Conservation (phyloP, 2,113 vertebrate genomes). For the Thermophis baileyi region DNA sequence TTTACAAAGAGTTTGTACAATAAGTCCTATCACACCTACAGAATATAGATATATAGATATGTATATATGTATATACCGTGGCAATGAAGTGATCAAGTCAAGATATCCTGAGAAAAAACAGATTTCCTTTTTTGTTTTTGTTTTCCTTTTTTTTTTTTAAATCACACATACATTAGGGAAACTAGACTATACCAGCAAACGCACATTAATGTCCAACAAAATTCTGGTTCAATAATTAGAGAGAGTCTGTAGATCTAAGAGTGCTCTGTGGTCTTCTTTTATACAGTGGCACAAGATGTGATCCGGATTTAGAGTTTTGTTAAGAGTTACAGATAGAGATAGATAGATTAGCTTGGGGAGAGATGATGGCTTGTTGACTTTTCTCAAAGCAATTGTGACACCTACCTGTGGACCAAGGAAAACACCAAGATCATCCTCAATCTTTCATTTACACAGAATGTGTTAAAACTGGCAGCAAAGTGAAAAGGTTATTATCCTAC, state of each 20-base stretch:
- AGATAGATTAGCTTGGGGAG: conserved; percentile 75
- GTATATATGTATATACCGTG: conserved; percentile 73
- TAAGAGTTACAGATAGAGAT: conserved; percentile 48
- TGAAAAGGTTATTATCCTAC: conserved; percentile 17
- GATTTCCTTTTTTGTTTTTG: conserved; percentile 41
- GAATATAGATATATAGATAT: conserved; percentile 61
- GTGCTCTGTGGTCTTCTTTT: conserved; percentile 77
- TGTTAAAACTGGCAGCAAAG: conserved; percentile 14
- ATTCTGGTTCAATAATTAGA: conserved; percentile 66
- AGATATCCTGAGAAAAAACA: conserved; percentile 95
- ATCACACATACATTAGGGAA: conserved; percentile 86
- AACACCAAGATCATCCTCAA: conserved; percentile 78
- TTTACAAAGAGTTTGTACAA: conserved; percentile 86
- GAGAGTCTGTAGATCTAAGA: conserved; percentile 72
- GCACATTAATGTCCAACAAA: conserved; percentile 73
- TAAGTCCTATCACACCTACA: conserved; percentile 84
- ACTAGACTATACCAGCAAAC: conserved; percentile 81
- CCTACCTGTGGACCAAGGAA: conserved; percentile 96
- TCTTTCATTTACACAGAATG: conserved; percentile 54
- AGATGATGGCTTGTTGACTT: conserved; percentile 82
- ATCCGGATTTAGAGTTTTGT: conserved; percentile 78
- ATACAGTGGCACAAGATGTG: conserved; percentile 83
- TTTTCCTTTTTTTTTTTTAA: conserved; percentile 66
- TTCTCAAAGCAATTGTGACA: conserved; percentile 99
- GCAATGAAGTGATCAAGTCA: conserved; percentile 90